phyloP scores from a whole-genome alignment of 2,888 invertebrate genomes.

The Frankliniella intonsa region DNA sequence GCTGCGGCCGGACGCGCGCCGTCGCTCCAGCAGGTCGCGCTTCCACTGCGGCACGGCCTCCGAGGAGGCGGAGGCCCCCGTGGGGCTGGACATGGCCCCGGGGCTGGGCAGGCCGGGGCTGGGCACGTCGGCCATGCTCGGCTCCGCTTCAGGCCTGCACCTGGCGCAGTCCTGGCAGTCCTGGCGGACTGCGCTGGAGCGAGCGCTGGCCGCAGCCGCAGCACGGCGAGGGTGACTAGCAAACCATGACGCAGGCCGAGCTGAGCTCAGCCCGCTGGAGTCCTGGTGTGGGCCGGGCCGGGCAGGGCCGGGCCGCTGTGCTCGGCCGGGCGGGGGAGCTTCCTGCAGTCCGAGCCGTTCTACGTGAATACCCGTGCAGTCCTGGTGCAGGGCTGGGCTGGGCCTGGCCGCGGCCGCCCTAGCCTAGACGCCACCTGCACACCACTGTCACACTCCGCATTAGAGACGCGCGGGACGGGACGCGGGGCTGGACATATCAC shows the following conservation, averaged over 20 bases:
- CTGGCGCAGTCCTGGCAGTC: background rate
- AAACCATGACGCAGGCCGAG: background rate
- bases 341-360: background rate
- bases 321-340: too few relatives aligned
- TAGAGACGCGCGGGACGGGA: background rate
- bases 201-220: too few relatives aligned
- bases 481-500: too few relatives aligned
- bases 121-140: background rate
- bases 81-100: background rate
- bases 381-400: background rate
- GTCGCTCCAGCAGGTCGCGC: conserved; percentile 72
- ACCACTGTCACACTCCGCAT: background rate
- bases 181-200: too few relatives aligned
- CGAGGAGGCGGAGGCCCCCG: background rate
- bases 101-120: background rate
- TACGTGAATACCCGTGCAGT: background rate
- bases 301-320: too few relatives aligned
- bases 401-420: background rate
- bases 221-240: background rate
- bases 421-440: background rate
- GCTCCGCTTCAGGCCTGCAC: too few relatives aligned
- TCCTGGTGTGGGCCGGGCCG: too few relatives aligned
- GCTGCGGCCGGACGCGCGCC: conserved; percentile 50
- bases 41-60: conserved; percentile 69
- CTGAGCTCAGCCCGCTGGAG: background rate